Conservation (phyloP, 1,140 invertebrate species). For the Adelges cooleyi region DNA sequence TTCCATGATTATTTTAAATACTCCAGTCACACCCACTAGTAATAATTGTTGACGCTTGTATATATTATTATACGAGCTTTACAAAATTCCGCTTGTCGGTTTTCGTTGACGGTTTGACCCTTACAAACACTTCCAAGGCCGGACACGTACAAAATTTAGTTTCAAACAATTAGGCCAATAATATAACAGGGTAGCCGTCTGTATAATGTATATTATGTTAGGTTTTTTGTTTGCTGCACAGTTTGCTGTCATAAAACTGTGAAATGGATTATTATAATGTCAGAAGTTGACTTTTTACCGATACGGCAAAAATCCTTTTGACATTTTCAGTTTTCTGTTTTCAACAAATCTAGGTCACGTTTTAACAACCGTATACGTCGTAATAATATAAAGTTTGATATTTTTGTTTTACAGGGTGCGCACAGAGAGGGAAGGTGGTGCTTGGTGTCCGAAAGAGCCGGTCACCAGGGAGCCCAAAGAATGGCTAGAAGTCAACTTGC, state of each 20-base stretch:
- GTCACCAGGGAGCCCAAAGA: conserved; percentile 59
- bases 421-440: conserved; percentile 65
- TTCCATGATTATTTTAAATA: too few relatives aligned
- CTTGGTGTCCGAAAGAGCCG: conserved; percentile 70
- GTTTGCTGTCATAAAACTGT: conserved; percentile 11
- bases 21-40: too few relatives aligned
- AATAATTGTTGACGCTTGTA: too few relatives aligned
- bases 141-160: conserved; percentile 26
- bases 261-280: conserved; percentile 27
- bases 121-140: background rate
- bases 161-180: conserved; percentile 25
- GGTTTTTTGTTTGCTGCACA: conserved; percentile 11
- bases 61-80: too few relatives aligned
- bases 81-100: too few relatives aligned
- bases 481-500: conserved; percentile 68
- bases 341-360: conserved; percentile 21
- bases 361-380: conserved; percentile 9
- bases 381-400: conserved; percentile 28
- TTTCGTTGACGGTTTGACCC: too few relatives aligned
- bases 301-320: conserved; percentile 27
- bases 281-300: conserved; percentile 27
- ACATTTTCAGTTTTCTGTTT: conserved; percentile 21
- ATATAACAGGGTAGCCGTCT: background rate
- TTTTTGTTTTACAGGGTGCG: conserved; percentile 51
- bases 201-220: too few relatives aligned